These are phyloP conservation scores for Bucco capensis DNA, from an alignment of 2,113 vertebrate species.

Conservation along the genomic window DNA sequence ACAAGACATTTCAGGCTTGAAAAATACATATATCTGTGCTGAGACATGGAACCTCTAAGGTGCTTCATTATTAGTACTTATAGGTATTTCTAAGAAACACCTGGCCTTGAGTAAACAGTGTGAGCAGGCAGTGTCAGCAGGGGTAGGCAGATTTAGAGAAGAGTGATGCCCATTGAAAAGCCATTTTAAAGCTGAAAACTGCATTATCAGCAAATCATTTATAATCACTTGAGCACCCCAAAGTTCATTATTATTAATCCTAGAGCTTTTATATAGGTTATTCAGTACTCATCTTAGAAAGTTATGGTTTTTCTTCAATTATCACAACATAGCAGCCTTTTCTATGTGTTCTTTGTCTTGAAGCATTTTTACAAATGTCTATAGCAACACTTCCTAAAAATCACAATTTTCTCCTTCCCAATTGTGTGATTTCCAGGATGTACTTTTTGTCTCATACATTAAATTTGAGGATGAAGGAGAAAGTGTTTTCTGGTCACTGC, in stretches of 20 bases:
- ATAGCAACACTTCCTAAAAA: background rate
- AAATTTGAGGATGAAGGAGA: background rate
- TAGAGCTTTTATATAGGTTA: background rate
- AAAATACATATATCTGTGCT: slow-evolving; percentile 27
- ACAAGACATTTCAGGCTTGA: slow-evolving; percentile 42
- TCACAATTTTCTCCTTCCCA: background rate
- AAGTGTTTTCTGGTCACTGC: background rate
- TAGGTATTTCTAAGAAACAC: slow-evolving; percentile 45
- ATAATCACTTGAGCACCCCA: background rate
- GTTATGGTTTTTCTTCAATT: background rate
- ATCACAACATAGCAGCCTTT: too few relatives aligned
- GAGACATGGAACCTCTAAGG: background rate
- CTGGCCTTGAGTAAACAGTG: slow-evolving; percentile 24
- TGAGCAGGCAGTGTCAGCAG: slow-evolving; percentile 32
- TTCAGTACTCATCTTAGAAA: background rate
- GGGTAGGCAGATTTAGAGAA: background rate
- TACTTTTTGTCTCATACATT: slow-evolving; percentile 24
- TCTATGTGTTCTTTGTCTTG: background rate
- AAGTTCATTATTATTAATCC: slow-evolving; percentile 5
- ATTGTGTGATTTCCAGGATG: background rate
- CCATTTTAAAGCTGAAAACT: slow-evolving; percentile 37
- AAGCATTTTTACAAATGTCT: background rate
- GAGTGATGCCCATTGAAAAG: slow-evolving; percentile 20
- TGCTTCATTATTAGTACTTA: slow-evolving; percentile 48
- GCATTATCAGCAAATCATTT: slow-evolving; percentile 27